These are phyloP conservation scores for Ametastegia equiseti DNA, from an alignment of 2,888 invertebrate genomes.

Conservation along the genomic window DNA sequence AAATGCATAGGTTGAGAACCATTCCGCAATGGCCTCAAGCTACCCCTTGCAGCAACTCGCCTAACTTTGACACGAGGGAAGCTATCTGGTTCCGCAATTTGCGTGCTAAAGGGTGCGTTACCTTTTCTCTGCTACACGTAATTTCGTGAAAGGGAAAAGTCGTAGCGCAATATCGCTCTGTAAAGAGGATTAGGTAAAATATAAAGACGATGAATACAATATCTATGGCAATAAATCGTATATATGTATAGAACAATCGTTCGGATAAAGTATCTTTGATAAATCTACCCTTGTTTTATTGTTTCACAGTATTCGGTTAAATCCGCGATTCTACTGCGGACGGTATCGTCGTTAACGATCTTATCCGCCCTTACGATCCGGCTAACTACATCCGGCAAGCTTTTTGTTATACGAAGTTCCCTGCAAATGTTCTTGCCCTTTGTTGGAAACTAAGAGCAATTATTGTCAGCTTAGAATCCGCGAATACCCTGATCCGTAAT, in stretches of 20 bases:
- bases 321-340: neutral
- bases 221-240: neutral
- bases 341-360: conserved; percentile 38
- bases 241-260: neutral
- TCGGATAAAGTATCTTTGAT: neutral
- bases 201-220: neutral
- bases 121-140: neutral
- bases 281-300: conserved; percentile 1
- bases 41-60: neutral
- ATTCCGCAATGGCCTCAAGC: neutral
- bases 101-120: neutral
- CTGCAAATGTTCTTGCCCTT: conserved; percentile 23
- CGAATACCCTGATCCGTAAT: neutral
- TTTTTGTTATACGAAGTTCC: conserved; percentile 31
- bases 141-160: neutral
- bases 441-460: conserved; percentile 28
- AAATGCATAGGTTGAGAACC: conserved; percentile 26
- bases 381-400: conserved; percentile 37
- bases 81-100: neutral
- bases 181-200: neutral
- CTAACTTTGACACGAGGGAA: conserved; percentile 4
- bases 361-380: conserved; percentile 34
- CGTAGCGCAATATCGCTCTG: neutral
- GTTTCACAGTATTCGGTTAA: neutral
- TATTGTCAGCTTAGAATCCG: conserved; percentile 36